Evolutionary conservation across 2,113 vertebrate species (phyloP).

Genomic region (Labeo rohita): DNA sequence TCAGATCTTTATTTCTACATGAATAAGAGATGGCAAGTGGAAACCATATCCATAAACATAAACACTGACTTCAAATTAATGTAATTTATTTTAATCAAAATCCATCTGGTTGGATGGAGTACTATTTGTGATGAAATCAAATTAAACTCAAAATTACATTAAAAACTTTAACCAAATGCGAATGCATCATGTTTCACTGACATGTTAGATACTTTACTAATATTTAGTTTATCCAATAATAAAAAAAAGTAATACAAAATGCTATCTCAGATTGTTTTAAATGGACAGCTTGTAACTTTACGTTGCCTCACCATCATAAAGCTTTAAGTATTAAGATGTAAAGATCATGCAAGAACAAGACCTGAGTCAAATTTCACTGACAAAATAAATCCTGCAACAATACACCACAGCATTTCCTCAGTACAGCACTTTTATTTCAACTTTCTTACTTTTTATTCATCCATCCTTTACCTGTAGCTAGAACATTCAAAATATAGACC

Average conservation of each 20-base stretch:
- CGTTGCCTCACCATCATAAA: not conserved
- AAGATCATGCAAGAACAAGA: not conserved
- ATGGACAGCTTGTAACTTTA: not conserved
- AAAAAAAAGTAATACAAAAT: not conserved
- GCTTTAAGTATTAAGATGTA: not conserved
- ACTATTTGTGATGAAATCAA: not conserved
- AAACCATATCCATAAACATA: not conserved
- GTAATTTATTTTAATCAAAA: not conserved
- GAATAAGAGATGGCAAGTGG: constrained; percentile 15
- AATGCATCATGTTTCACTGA: not conserved
- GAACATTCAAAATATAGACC: not conserved
- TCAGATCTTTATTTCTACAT: constrained; percentile 8
- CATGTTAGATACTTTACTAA: not conserved
- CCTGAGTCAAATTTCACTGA: not conserved
- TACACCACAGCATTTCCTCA: not conserved
- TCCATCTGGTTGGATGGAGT: not conserved
- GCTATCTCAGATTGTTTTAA: not conserved
- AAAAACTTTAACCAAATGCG: not conserved
- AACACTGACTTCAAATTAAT: not conserved
- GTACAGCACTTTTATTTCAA: not conserved
- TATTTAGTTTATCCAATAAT: not conserved
- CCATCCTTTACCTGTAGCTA: not conserved
- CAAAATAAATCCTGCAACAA: not conserved
- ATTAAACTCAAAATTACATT: not conserved
- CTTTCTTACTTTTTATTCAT: constrained; percentile 8